A percentile compares a stretch with the other conserved stretches of the same genome.
phyloP scores from a whole-genome alignment of 2,113 vertebrate genomes.

The Verasper variegatus region DNA sequence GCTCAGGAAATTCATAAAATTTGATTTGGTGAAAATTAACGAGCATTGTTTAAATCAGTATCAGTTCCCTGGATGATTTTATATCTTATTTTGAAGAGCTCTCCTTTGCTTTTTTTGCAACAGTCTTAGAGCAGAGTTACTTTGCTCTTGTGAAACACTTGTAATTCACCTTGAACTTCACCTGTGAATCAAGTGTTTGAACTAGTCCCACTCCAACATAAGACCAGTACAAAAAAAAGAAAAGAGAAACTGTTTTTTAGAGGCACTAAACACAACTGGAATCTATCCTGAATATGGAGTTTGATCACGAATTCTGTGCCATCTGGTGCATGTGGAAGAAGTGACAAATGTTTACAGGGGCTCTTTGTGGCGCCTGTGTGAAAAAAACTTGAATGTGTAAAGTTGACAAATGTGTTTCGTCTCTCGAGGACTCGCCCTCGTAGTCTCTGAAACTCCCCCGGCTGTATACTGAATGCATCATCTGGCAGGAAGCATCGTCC shows the following conservation, averaged over 20 bases:
- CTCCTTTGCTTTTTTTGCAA: no score
- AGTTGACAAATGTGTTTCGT: neutral
- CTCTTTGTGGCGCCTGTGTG: constrained; percentile 1
- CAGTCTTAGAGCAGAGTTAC: neutral
- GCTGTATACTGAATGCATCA: constrained; percentile 5
- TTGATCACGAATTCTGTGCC: neutral
- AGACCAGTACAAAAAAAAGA: constrained; percentile 16
- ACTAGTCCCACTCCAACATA: constrained; percentile 11
- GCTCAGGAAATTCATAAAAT: constrained; percentile 5
- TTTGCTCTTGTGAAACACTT: constrained; percentile 11
- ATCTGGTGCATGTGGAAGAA: neutral
- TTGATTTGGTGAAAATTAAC: neutral
- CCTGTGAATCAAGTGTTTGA: constrained; percentile 32
- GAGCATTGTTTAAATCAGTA: neutral
- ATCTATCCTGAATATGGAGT: constrained; percentile 22
- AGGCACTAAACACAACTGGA: neutral
- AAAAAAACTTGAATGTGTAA: neutral
- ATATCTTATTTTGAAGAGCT: constrained; percentile 6
- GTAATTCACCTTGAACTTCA: constrained; percentile 51
- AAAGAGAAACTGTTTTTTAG: constrained; percentile 2
- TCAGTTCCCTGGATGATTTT: neutral
- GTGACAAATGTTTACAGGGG: constrained; percentile 3
- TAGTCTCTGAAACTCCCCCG: neutral
- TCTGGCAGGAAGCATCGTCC: constrained; percentile 6
- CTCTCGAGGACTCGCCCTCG: neutral